A percentile compares a stretch with the other conserved stretches of the same genome.
Conservation (phyloP, 2,113 vertebrate genomes). For the Taxidea taxus region DNA sequence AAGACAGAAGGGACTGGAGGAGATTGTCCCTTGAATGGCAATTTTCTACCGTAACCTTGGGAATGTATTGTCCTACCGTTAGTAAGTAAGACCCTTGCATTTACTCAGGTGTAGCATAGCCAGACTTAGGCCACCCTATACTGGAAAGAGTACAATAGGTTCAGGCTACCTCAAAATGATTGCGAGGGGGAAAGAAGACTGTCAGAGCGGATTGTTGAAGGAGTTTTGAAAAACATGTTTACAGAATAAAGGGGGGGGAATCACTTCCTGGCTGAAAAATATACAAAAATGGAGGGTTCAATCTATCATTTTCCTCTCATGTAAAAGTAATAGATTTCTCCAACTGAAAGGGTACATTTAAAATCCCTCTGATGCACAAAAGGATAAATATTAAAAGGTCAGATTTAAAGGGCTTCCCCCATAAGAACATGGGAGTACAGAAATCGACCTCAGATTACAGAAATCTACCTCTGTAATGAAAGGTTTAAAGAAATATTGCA, state of each 20-base stretch:
- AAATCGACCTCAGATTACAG: not conserved
- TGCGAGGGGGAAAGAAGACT: not conserved
- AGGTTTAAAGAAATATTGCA: not conserved
- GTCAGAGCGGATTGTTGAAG: not conserved
- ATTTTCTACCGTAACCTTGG: not conserved
- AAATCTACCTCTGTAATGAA: not conserved
- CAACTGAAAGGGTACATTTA: not conserved
- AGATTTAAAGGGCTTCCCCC: not conserved
- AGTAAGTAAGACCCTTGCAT: not conserved
- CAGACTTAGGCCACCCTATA: not conserved
- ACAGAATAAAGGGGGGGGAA: not conserved
- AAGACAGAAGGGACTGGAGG: not conserved
- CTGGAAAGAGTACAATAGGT: not conserved
- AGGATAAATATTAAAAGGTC: not conserved
- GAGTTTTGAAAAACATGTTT: not conserved
- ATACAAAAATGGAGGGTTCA: not conserved
- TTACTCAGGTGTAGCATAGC: not conserved
- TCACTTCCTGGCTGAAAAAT: not conserved
- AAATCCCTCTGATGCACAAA: not conserved
- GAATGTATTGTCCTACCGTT: not conserved
- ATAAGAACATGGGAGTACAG: not conserved
- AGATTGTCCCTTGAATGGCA: not conserved
- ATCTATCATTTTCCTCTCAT: not conserved
- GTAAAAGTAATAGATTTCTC: not conserved
- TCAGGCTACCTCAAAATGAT: not conserved